Conservation (phyloP, 2,888 invertebrate genomes). For the Salticus scenicus region DNA sequence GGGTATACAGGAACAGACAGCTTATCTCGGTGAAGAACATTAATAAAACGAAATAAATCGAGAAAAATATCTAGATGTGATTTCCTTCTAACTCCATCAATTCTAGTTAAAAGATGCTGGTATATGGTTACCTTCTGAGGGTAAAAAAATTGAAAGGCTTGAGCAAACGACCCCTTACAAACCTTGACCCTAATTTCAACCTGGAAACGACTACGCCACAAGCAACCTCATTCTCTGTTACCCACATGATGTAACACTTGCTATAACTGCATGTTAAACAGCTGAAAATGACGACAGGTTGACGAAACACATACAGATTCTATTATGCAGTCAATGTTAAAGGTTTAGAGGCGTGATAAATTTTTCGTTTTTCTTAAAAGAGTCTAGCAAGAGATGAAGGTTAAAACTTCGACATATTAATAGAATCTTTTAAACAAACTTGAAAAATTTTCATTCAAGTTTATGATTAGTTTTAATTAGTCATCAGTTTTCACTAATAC, state of each 20-base stretch:
- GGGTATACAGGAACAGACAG: too few species aligned
- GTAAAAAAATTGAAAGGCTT: background rate
- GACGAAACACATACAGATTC: background rate
- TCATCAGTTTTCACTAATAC: too few species aligned
- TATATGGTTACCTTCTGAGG: background rate
- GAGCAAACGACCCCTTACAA: background rate
- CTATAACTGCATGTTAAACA: background rate
- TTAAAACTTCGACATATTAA: too few species aligned
- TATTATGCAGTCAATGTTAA: background rate
- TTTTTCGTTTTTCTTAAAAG: background rate
- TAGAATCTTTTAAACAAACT: too few species aligned
- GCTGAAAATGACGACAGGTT: constrained; percentile 8
- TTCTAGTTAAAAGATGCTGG: background rate
- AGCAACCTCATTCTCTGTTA: constrained; percentile 7
- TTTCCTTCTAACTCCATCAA: too few species aligned
- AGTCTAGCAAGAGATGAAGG: too few species aligned
- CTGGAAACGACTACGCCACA: constrained; percentile 6
- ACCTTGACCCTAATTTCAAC: background rate
- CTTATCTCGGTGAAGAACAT: too few species aligned
- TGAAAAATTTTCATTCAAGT: too few species aligned
- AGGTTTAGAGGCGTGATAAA: background rate
- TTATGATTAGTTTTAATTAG: too few species aligned
- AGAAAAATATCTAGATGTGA: too few species aligned
- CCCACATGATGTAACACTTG: constrained; percentile 15
- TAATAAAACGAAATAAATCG: too few species aligned